A percentile compares a stretch with the other conserved stretches of the same genome.
Conservation (phyloP, 2,113 vertebrate species). For the Chinchilla lanigera region DNA sequence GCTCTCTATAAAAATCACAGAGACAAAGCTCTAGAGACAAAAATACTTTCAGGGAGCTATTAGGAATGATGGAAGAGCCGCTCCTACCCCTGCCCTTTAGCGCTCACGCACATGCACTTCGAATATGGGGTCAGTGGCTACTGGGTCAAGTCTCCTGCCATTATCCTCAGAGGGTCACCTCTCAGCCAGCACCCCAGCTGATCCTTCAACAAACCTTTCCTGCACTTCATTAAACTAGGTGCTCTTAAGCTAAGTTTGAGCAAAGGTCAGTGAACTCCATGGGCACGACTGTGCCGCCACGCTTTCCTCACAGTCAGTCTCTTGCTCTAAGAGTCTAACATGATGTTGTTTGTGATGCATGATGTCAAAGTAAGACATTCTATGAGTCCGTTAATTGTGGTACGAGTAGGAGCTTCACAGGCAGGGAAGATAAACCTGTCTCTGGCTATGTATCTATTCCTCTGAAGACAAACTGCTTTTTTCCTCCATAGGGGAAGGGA, state of each 20-base stretch:
- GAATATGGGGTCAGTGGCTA: background rate
- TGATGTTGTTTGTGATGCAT: background rate
- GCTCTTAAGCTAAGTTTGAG: background rate
- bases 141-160: background rate
- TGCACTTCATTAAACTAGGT: background rate
- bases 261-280: background rate
- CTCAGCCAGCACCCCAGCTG: background rate
- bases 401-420: background rate
- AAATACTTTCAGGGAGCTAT: constrained; percentile 22
- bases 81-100: background rate
- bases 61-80: constrained; percentile 26
- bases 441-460: background rate
- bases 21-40: background rate
- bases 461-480: background rate
- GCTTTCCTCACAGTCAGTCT: background rate
- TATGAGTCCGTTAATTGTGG: background rate
- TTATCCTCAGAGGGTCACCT: background rate
- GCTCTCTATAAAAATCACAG: background rate
- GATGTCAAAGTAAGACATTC: background rate
- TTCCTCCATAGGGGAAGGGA: background rate
- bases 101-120: background rate
- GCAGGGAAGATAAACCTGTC: background rate
- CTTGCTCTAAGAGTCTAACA: background rate
- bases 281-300: background rate
- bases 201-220: background rate